A percentile compares a stretch with the other conserved stretches of the same genome.
Evolutionary conservation across 2,888 invertebrate genomes (phyloP).

Genomic region (Drosophila fulvimacula): DNA sequence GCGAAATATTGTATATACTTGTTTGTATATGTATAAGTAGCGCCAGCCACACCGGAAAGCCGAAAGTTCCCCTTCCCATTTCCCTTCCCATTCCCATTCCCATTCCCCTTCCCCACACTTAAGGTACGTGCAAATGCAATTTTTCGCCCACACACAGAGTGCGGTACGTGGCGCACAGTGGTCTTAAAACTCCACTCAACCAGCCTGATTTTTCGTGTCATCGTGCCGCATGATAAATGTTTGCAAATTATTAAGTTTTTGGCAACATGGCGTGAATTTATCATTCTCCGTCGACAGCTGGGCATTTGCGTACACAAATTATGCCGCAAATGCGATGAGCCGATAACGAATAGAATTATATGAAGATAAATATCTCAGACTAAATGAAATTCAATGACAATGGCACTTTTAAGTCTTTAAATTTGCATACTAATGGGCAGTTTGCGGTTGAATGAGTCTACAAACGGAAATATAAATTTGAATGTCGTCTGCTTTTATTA

Average conservation of each 20-base stretch:
- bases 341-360: constrained; percentile 3
- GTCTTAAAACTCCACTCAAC: constrained; percentile 4
- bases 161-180: constrained; percentile 32
- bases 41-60: constrained; percentile 52
- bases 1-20: constrained; percentile 41
- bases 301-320: constrained; percentile 28
- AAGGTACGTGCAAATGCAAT: constrained; percentile 59
- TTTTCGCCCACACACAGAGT: constrained; percentile 38
- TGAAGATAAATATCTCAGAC: not conserved
- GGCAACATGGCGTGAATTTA: constrained; percentile 17
- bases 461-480: not conserved
- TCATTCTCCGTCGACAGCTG: constrained; percentile 26
- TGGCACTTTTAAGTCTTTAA: not conserved
- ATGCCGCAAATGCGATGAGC: constrained; percentile 29
- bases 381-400: not conserved
- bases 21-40: constrained; percentile 10
- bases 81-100: no score
- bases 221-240: constrained; percentile 34
- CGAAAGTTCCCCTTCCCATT: constrained; percentile 41
- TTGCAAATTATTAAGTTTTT: constrained; percentile 13
- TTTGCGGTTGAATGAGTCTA: not conserved
- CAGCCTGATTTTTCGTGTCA: constrained; percentile 10
- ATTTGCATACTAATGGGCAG: not conserved
- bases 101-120: constrained; percentile 13
- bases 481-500: not conserved